Evolutionary conservation across 2,797 vertebrate genomes (phyloP).

Genomic region (Cynopterus sphinx): DNA sequence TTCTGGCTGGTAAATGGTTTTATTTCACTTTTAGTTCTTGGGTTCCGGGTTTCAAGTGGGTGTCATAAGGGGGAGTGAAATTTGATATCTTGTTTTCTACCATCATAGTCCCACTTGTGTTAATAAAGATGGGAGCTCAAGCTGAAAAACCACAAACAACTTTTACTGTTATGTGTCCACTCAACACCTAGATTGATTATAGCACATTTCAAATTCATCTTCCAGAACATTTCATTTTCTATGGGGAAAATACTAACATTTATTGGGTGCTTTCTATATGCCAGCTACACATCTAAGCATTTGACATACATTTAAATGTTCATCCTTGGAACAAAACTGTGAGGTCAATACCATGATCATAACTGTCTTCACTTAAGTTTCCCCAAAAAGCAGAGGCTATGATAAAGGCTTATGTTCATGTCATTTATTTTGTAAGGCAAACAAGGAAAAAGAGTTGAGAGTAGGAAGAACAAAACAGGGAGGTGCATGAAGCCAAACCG

Average conservation of each 20-base stretch:
- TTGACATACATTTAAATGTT: neutral
- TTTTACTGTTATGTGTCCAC: slow-evolving; percentile 78
- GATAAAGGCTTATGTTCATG: neutral
- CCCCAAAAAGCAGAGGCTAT: neutral
- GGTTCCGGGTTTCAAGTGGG: slow-evolving; percentile 65
- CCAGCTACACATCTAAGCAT: neutral
- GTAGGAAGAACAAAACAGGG: neutral
- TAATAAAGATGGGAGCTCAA: slow-evolving; percentile 79
- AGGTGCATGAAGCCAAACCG: neutral
- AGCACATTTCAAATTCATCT: slow-evolving; percentile 76
- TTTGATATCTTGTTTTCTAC: slow-evolving; percentile 60
- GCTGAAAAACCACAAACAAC: slow-evolving; percentile 70
- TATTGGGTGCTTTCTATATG: neutral
- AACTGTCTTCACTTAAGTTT: neutral
- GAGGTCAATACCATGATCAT: neutral
- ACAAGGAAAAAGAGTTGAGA: neutral
- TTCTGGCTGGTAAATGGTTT: slow-evolving; percentile 81
- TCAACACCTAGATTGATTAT: slow-evolving; percentile 80
- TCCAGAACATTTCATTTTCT: slow-evolving; percentile 77
- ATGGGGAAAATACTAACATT: slow-evolving; percentile 55
- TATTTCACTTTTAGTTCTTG: slow-evolving; percentile 78
- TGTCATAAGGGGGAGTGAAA: slow-evolving; percentile 60
- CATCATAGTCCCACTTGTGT: slow-evolving; percentile 68
- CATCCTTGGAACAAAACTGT: neutral
- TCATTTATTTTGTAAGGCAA: neutral